Evolutionary conservation across 92 coral and sea anemone species (phyloP), one percentile per base, ranked within the genome.

Genomic region (Zoanthus solanderi): DNA sequence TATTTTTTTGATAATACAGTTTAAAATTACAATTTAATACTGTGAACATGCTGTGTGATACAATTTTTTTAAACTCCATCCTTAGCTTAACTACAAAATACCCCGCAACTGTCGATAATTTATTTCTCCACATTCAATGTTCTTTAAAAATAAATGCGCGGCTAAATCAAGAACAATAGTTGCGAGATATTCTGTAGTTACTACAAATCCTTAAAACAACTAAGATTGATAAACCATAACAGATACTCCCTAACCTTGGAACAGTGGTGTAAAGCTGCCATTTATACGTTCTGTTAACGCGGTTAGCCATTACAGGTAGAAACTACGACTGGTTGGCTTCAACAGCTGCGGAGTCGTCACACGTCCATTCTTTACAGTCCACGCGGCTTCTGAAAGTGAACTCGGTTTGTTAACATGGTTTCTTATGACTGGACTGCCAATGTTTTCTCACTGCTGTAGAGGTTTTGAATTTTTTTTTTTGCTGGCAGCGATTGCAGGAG

Each of bases 241-340:
- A 71, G 75, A 71, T 71, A 71, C 31, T 32, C 46, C 42, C 34
- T 67, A 29, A 71, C 75, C 75, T 71, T 71, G 58, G 30, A 74
- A 45, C 17, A 74, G 78, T 45, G 58, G 78, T 74, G 78, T 74
- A 74, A 74, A 74, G 57, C 78, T 46, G 78, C 78, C 78, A 74
- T 74, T 74, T 74, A 45, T 2, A 74, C 78, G 78, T 9, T 74
- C 78, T 45, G 57, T 45, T 17, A 74, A 74, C 56, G 31, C 78
- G 31, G 78, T 74, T 45, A 74, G 78, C 78, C 58, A 74, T 74
- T 74, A 31, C 17, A 46, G 31, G 31, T 74, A 74, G 18, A 2
- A 45, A 15, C 3, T 7, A n/a, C 0, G 34, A n/a, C 30, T 74
- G 78, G 10, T 46, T 74, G 57, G 78, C 57, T 45, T 45, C 56